phyloP scores from a whole-genome alignment of 2,888 invertebrate genomes.

The Anarsia innoxiella region DNA sequence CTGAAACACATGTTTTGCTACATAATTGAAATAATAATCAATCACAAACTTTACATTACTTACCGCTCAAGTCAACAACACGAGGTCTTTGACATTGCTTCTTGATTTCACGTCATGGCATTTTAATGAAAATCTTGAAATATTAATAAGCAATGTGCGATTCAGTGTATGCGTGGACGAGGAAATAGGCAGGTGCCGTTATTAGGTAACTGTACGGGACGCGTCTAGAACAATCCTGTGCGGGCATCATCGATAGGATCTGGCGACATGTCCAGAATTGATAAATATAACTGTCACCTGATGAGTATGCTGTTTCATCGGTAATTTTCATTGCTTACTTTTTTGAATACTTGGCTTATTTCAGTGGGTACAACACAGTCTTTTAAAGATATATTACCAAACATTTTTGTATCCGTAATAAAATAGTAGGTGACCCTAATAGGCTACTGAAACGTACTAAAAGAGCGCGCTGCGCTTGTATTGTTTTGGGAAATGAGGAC shows the following conservation, averaged over 20 bases:
- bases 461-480: no score
- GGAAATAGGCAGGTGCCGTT: slow-evolving; percentile 65
- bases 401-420: neutral
- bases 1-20: slow-evolving; percentile 10
- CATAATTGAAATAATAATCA: slow-evolving; percentile 9
- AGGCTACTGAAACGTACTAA: slow-evolving; percentile 5
- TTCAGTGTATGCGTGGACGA: slow-evolving; percentile 54
- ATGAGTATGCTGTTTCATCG: no score
- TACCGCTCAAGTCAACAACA: slow-evolving; percentile 1
- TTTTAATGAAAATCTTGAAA: slow-evolving; percentile 3
- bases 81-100: slow-evolving; percentile 7
- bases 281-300: no score
- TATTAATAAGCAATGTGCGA: slow-evolving; percentile 28
- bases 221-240: slow-evolving; percentile 69
- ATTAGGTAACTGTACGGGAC: slow-evolving; percentile 65
- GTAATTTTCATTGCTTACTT: no score
- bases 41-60: slow-evolving; percentile 1
- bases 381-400: no score
- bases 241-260: slow-evolving; percentile 46
- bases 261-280: slow-evolving; percentile 62
- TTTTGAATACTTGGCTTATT: no score
- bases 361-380: no score
- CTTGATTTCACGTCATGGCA: neutral
- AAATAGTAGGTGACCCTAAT: slow-evolving; percentile 2
- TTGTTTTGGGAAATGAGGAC: slow-evolving; percentile 10